Evolutionary conservation across 2,888 invertebrate species (phyloP).

Genomic region (Seira musarum): DNA sequence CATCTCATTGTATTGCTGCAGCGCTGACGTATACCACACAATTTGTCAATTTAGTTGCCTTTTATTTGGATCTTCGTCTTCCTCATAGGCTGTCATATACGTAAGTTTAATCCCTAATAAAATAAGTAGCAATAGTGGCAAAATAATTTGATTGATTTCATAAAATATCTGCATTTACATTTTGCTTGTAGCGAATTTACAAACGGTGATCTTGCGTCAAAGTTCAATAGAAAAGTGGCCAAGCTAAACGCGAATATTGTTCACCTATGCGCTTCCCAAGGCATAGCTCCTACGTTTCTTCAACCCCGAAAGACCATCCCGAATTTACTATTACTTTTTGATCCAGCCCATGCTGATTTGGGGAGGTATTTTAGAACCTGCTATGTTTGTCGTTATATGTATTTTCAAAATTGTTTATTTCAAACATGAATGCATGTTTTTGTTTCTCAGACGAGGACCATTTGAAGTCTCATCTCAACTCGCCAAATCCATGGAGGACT

Average conservation of each 20-base stretch:
- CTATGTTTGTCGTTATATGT: constrained; percentile 53
- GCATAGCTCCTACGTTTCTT: constrained; percentile 78
- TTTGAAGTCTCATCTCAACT: constrained; percentile 77
- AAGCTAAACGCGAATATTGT: constrained; percentile 86
- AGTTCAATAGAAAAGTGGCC: constrained; percentile 83
- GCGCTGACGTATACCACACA: constrained; percentile 91
- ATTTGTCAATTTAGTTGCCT: constrained; percentile 85
- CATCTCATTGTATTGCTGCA: constrained; percentile 83
- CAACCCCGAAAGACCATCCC: constrained; percentile 81
- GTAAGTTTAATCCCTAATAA: too few species aligned
- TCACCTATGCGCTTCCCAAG: constrained; percentile 85
- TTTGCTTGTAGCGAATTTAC: constrained; percentile 83
- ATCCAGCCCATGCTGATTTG: constrained; percentile 79
- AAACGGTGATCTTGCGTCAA: constrained; percentile 80
- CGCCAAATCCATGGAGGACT: constrained; percentile 79
- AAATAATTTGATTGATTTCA: too few species aligned
- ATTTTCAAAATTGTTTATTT: neutral
- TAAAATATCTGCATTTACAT: neutral
- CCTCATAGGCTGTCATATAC: constrained; percentile 83
- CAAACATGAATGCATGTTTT: constrained; percentile 1
- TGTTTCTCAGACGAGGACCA: constrained; percentile 75
- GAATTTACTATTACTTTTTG: constrained; percentile 81
- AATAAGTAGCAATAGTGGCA: too few species aligned
- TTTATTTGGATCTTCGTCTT: constrained; percentile 85
- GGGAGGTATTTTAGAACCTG: constrained; percentile 83